Evolutionary conservation across 2,113 vertebrate genomes (phyloP).

Genomic region (Gymnocephalus cernua): DNA sequence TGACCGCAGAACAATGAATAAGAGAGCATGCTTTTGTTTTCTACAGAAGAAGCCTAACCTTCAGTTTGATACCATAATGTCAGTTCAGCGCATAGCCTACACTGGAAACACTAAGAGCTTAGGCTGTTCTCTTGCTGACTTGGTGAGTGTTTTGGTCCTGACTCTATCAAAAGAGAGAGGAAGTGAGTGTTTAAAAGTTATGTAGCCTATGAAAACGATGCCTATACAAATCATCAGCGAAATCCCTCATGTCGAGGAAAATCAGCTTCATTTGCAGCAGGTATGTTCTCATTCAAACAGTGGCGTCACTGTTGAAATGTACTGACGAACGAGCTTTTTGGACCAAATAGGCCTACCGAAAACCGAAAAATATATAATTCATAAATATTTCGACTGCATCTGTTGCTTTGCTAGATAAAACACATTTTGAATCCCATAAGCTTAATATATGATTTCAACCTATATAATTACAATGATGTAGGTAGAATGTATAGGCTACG

Average conservation of each 20-base stretch:
- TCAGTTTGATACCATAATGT: background rate
- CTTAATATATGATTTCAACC: background rate
- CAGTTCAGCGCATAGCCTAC: background rate
- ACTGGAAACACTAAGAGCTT: background rate
- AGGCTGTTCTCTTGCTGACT: background rate
- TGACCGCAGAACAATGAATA: background rate
- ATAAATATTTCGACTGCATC: background rate
- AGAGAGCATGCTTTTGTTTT: background rate
- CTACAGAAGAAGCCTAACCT: background rate
- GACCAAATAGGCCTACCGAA: background rate
- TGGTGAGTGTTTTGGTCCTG: background rate
- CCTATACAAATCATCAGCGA: too few relatives aligned
- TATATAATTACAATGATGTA: background rate
- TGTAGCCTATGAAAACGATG: background rate
- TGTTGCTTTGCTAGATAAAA: background rate
- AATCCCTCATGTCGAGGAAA: constrained; percentile 35
- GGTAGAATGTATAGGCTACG: background rate
- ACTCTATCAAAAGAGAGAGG: background rate
- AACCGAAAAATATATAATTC: background rate
- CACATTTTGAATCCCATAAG: background rate
- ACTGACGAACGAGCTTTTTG: background rate
- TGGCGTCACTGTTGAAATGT: background rate
- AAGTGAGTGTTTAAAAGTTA: background rate
- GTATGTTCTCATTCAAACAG: background rate
- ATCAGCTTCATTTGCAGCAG: constrained; percentile 6